Percentiles rank a stretch among this genome's conserved stretches.
phyloP scores from a whole-genome alignment of 2,888 invertebrate genomes.

The Clanis bilineata region DNA sequence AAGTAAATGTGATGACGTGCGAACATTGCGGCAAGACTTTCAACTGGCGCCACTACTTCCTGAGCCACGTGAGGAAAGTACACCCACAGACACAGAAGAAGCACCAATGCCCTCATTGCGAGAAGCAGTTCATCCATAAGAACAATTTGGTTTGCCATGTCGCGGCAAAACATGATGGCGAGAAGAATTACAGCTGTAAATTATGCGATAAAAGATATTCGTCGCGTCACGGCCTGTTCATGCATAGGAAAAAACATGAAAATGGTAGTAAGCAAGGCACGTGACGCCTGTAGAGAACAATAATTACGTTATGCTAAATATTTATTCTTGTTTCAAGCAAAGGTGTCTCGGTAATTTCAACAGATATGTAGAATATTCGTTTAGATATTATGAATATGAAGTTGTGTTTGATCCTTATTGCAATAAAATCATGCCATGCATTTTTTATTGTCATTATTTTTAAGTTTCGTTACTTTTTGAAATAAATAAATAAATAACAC shows the following conservation, averaged over 20 bases:
- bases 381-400: too few relatives aligned
- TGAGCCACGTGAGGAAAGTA: constrained; percentile 56
- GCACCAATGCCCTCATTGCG: constrained; percentile 37
- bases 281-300: neutral
- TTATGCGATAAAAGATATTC: constrained; percentile 43
- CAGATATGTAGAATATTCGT: too few relatives aligned
- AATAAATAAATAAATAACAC: too few relatives aligned
- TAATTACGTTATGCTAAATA: too few relatives aligned
- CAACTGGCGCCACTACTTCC: constrained; percentile 64
- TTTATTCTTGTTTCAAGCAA: too few relatives aligned
- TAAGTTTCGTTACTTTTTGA: too few relatives aligned
- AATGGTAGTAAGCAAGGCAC: neutral
- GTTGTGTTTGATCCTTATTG: too few relatives aligned
- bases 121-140: constrained; percentile 33
- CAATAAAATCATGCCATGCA: too few relatives aligned
- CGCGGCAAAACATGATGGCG: constrained; percentile 31
- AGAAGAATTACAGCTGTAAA: constrained; percentile 36
- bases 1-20: constrained; percentile 46
- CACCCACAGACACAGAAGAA: constrained; percentile 49
- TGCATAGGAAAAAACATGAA: constrained; percentile 37
- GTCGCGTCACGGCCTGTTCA: constrained; percentile 32
- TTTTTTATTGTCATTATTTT: too few relatives aligned
- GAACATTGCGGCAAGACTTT: constrained; percentile 64
- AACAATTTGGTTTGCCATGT: constrained; percentile 40
- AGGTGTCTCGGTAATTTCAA: too few relatives aligned